Base-by-base conservation (phyloP, 2,888 invertebrate species). In the Eustalomyia histrio region DNA sequence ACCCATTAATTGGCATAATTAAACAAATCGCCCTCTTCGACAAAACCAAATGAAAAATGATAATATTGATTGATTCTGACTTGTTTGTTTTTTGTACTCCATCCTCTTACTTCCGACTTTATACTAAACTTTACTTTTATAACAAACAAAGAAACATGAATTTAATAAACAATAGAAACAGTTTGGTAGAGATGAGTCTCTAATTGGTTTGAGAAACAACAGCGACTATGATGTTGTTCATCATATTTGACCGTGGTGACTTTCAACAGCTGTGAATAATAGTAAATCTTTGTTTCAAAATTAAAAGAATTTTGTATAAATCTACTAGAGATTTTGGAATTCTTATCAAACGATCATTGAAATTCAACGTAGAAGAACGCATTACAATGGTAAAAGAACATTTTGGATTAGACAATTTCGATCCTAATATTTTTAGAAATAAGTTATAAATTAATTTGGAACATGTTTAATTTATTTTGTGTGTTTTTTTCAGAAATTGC, bases 261-360 rank as follows among this genome's bases (percentile, higher is more conserved):
- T 39, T 55, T 68, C 14, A 10, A 55, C 16, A 67, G 18, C 53
- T 55, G 39, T 29, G 64, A 29, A 29, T 61, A 29, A 8, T 17
- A 39, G 43, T 33, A 29, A 55, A 39, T 39, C 39, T 6, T 47
- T 47, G 12, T 47, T n/a, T 47, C n/a, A 47, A 9, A n/a, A 24
- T 12, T 47, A 39, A 18, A 18, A 63, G 63, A 47, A 64, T 75
- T 71, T 69, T 21, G 72, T 83, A 83, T 83, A 83, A 83, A 83
- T 76, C 72, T n/a, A 63, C 52, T 10, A 47, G 64, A n/a, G 12
- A 21, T 29, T 69, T 7, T 14, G 18, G 24, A 24, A 18, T 33
- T 52, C 24, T 16, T 21, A 78, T 78, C 80, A 83, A 57, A 78
- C 71, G 74, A 69, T 74, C 65, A 21, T 63, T 67, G 72, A 33